A percentile compares a stretch with the other conserved stretches of the same genome.
Evolutionary conservation across 2,888 invertebrate species (phyloP).

Genomic region (Meta bourneti): DNA sequence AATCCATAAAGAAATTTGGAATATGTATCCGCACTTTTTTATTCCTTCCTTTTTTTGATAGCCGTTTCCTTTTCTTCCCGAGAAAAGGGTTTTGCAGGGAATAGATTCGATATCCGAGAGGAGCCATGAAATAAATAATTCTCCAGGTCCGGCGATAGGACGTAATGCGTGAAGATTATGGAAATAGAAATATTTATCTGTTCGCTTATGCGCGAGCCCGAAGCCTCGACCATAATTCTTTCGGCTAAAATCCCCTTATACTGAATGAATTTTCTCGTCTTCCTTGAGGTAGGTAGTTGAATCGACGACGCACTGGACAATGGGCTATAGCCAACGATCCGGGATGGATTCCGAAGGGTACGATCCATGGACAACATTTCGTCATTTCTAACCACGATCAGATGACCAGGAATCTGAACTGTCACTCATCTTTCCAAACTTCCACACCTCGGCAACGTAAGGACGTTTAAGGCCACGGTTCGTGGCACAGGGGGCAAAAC

Average conservation of each 20-base stretch:
- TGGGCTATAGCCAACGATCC: no score
- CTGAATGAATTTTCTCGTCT: neutral
- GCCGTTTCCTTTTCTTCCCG: neutral
- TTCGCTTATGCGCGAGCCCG: neutral
- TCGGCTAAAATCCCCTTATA: neutral
- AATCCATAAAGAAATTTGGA: conserved; percentile 21
- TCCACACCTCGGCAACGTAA: no score
- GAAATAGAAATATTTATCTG: conserved; percentile 1
- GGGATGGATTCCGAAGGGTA: no score
- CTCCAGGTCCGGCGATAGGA: neutral
- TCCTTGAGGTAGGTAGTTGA: neutral
- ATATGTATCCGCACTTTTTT: neutral
- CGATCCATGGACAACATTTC: no score
- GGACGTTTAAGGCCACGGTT: no score
- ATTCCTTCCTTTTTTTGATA: neutral
- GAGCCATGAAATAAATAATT: neutral
- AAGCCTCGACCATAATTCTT: neutral
- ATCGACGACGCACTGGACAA: no score
- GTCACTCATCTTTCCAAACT: no score
- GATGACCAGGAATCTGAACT: no score
- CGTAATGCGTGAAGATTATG: conserved; percentile 17
- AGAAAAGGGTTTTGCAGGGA: neutral
- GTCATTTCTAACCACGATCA: no score
- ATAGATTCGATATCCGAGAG: neutral
- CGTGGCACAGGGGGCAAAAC: no score